A percentile compares a stretch with the other conserved stretches of the same genome.
Evolutionary conservation across 2,113 vertebrate species (phyloP).

Genomic region (Phylloscopus trochilus): DNA sequence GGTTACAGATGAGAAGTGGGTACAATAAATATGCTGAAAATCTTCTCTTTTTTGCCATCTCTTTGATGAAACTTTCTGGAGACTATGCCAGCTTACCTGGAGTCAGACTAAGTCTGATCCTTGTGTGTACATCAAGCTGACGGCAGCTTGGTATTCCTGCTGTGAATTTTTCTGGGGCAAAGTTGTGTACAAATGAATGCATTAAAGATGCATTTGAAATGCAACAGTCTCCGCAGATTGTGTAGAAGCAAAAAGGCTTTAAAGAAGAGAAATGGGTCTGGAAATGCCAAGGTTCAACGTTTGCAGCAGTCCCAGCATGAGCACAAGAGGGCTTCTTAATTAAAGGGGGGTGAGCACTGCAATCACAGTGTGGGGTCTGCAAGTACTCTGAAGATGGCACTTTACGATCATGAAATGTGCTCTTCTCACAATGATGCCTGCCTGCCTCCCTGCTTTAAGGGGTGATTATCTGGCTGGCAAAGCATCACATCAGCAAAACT

Average conservation of each 20-base stretch:
- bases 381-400: neutral
- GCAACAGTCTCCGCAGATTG: neutral
- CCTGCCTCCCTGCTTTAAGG: slow-evolving; percentile 1
- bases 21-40: neutral
- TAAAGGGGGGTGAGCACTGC: neutral
- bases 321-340: neutral
- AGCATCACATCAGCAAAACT: neutral
- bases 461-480: neutral
- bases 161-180: neutral
- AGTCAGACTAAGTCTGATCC: neutral
- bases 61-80: neutral
- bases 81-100: neutral
- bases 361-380: neutral
- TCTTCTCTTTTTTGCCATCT: neutral
- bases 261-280: slow-evolving; percentile 9
- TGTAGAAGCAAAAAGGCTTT: neutral
- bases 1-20: neutral
- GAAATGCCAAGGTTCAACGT: neutral
- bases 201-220: neutral
- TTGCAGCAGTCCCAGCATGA: neutral
- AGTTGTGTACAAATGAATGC: neutral
- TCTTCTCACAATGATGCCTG: neutral
- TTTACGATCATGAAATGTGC: neutral
- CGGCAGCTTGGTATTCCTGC: neutral
- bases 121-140: neutral